Evolutionary conservation across 2,888 invertebrate genomes (phyloP), one percentile per base, ranked within the genome.

Genomic region (Rotaria socialis): DNA sequence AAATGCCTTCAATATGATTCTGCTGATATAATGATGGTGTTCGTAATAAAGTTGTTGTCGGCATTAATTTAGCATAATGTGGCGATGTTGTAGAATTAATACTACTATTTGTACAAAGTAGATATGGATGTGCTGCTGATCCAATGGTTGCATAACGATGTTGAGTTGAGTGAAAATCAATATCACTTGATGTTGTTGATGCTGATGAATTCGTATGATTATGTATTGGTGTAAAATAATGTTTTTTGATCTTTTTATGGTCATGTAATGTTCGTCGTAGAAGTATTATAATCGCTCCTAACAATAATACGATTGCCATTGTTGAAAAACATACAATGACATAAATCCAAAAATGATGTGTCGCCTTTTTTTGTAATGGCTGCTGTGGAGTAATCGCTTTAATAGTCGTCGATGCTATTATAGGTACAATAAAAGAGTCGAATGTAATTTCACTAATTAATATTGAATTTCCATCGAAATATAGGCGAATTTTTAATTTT

Each of bases 371-470:
- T 80, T 11, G n/a, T 80, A 11, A 35, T 35, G 35, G 35, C 35
- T 2, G 47, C 47, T 24, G n/a, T 80, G n/a, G 24, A 47, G n/a
- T 24, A 8, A 24, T 43, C 4, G 80, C 1, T 24, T 47, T 43
- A 0, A 11, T 47, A 24, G 47, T 43, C 11, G 2, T 47, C 14
- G 80, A 0, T 47, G 7, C 11, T 35, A 19, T 7, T 14, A 67
- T 35, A 19, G 67, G 67, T 41, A 80, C 80, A 80, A 80, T 47
- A 80, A 47, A 80, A 47, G 80, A 80, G 47, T 80, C 80, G 19
- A 80, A 80, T 80, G 80, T 80, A 14, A 80, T n/a, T 80, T 80
- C 80, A 47, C 80, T 80, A 43, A 80, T 80, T n/a, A 80, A 80
- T 80, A 80, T 24, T 47, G 47, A 80, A 47, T 80, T 80, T 47